Evolutionary conservation across 2,113 vertebrate genomes (phyloP), one percentile per base, ranked within the genome.

Genomic region (Phylloscopus whistleri): DNA sequence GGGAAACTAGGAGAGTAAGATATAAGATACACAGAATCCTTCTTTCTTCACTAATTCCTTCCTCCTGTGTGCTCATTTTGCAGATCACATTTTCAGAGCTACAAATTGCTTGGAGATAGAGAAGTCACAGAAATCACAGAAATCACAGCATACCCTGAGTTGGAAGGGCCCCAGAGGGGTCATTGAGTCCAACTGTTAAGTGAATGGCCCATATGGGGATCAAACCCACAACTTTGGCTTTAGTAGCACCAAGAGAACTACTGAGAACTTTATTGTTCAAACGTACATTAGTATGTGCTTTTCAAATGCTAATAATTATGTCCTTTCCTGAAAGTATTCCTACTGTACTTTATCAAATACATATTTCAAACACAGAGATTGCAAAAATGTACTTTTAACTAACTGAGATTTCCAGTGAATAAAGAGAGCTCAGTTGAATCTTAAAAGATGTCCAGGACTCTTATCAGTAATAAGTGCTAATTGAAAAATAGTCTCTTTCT

Each of bases 141-240:
- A 64, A 22, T 75, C 19, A 51, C 31, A 44, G 31, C 51, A 59
- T 44, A 52, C 35, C 17, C 37, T 43, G 17, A 37, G 11, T 23
- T 77, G 33, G 31, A 44, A 76, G 7, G 37, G 21, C 55, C 35
- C 20, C 83, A 58, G 35, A 58, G 31, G 20, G 16, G 58, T 66
- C 35, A 85, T 2, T 19, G 31, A 51, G 26, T 35, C 13, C 13
- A 67, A 2, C 20, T 59, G 8, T 51, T 59, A 31, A 43, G 21
- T 2, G 6, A 44, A 76, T 37, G 22, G 37, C 31, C 37, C 21
- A 27, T 44, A 44, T 0, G 2, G 27, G 13, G 21, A 68, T 33
- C 21, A 51, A 66, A 75, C 19, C 23, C 23, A 56, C 0, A 1
- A 48, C 28, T 28, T 7, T n/a, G 41, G 23, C 1, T 0, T 56